Evolutionary conservation across 1,140 invertebrate genomes (phyloP).

Genomic region (Yoshiicerus persimilis): DNA sequence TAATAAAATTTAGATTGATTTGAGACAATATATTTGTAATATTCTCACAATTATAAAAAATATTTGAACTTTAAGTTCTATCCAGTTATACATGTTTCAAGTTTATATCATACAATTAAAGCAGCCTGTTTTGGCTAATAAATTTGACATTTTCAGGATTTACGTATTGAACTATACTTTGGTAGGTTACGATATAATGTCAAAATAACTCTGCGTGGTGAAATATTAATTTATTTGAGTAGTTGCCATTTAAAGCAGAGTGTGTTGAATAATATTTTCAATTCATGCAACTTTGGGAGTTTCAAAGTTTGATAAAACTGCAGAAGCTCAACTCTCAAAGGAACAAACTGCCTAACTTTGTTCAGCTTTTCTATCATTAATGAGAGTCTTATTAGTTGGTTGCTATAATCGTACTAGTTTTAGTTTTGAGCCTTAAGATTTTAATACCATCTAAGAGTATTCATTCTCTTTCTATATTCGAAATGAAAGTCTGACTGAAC

Average conservation of each 20-base stretch:
- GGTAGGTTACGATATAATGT: too few relatives aligned
- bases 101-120: too few relatives aligned
- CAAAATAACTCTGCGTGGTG: too few relatives aligned
- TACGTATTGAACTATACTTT: too few relatives aligned
- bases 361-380: constrained; percentile 1
- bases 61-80: too few relatives aligned
- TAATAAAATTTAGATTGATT: too few relatives aligned
- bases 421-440: neutral
- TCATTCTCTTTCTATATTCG: neutral
- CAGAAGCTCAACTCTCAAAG: neutral
- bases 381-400: constrained; percentile 7
- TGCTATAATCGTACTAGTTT: neutral
- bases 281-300: neutral
- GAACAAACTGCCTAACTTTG: neutral
- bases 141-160: too few relatives aligned
- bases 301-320: neutral
- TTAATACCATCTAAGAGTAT: constrained; percentile 21
- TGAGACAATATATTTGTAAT: too few relatives aligned
- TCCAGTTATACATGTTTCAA: too few relatives aligned
- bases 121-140: too few relatives aligned
- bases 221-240: neutral
- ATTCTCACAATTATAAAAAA: too few relatives aligned
- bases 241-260: neutral
- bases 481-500: neutral
- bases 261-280: neutral